Evolutionary conservation across 2,888 invertebrate species (phyloP), one percentile per base, ranked within the genome.

Genomic region (Opisthograptis luteolata): DNA sequence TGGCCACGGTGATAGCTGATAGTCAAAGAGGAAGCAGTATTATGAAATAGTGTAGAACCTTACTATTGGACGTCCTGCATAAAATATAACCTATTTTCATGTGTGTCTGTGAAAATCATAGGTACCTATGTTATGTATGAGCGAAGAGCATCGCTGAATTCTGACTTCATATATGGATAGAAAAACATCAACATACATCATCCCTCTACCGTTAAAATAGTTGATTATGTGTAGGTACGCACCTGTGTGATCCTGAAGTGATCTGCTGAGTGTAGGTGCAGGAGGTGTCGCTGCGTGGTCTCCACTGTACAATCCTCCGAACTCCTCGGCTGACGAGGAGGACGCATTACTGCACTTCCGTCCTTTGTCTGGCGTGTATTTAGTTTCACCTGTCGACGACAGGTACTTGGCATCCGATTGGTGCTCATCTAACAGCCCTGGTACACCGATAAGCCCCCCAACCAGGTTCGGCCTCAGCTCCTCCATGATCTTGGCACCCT

Each of bases 281-380:
- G 95, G 94, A 49, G 95, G 95, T 60, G 95, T 95, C 59, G 94
- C 93, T 27, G 95, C 94, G 62, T 95, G 95, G 49, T 93, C 87
- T 2, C 91, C 93, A 14, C 95, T 95, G 83, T 98, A 97, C 67
- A 97, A 91, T 14, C 96, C 95, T 48, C 95, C 94, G 81, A 97
- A 97, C 87, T 98, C 97, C 83, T 97, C 97, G 30, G 96, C 96
- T 37, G 95, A 96, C 15, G 95, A 95, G 8, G 94, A 94, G 1
- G 91, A 91, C 55, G 94, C 93, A 68, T 94, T 94, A 87, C 96
- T 96, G 86, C 96, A 96, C 88, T 96, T 96, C 60, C 94, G 86
- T 54, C 91, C 92, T 66, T 92, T 92, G 68, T 81, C 81, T 43
- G 90, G 87, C 28, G 89, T 86, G 76, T 93, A 92, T 58, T 92